Percentiles rank a stretch among this genome's conserved stretches.
Evolutionary conservation across 2,888 invertebrate genomes (phyloP).

Genomic region (Meta bourneti): DNA sequence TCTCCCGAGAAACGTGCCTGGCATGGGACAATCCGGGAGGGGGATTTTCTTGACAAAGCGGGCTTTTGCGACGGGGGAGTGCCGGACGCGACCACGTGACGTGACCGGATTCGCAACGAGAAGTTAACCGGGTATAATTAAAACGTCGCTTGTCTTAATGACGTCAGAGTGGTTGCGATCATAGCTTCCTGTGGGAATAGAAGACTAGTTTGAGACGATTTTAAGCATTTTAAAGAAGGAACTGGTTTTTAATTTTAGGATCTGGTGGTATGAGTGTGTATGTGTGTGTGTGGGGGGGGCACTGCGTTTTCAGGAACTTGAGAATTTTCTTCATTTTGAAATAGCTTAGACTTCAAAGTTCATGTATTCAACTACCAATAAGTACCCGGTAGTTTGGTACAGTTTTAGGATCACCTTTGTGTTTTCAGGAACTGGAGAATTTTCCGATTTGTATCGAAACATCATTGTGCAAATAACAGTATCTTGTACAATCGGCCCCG

Average conservation of each 20-base stretch:
- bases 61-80: background rate
- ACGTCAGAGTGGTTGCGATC: conserved; percentile 40
- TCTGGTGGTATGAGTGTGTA: too few species aligned
- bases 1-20: conserved; percentile 48
- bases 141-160: conserved; percentile 55
- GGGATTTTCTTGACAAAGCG: conserved; percentile 21
- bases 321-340: too few species aligned
- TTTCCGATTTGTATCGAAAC: too few species aligned
- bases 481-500: background rate
- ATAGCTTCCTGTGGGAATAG: conserved; percentile 29
- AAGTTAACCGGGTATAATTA: conserved; percentile 53
- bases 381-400: too few species aligned
- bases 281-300: too few species aligned
- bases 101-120: conserved; percentile 47
- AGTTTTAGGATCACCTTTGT: too few species aligned
- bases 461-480: too few species aligned
- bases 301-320: too few species aligned
- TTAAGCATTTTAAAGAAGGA: background rate
- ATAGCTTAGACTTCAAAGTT: too few species aligned
- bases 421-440: too few species aligned
- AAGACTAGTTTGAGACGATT: conserved; percentile 1
- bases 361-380: too few species aligned
- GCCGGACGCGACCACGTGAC: conserved; percentile 23
- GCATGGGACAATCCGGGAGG: conserved; percentile 45
- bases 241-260: too few species aligned